Base-by-base conservation (phyloP, 2,888 invertebrate genomes). In the Linnaemya tessellans region DNA sequence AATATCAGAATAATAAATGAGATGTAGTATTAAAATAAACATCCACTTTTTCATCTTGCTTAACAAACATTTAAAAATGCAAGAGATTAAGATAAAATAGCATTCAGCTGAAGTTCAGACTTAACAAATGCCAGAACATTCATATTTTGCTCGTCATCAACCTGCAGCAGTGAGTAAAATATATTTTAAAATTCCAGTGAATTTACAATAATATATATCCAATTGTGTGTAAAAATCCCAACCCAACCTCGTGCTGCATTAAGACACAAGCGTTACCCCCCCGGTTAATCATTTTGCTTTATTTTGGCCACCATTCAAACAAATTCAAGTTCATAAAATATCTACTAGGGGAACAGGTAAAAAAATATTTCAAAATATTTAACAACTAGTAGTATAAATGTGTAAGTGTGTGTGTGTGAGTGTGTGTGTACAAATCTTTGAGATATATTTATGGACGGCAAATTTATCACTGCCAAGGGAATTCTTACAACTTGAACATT, bases 401-500 rank as follows among this genome's bases (percentile, higher is more conserved):
- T 41, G 18, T 35, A 38, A 10, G 62, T 64, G 22, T 60, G 67
- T 80, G 35, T 41, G 43, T 9, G 49, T 46, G 38, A 51, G 71
- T 79, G 46, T 41, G 51, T 8, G 49, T 58, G 51, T 38, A 65
- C 78, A 81, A 81, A 81, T 78, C 84, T 81, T 77, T 58, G 62
- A 74, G 78, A 67, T 68, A 78, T 81, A 84, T 84, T 84, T 84
- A 81, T 84, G 84, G 78, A 70, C 67, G 81, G 68, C 81, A 78
- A 84, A 81, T 84, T 84, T 84, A 84, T 84, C 81, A 84, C 84
- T 84, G 84, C 81, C 81, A 84, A 56, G 78, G 74, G 81, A 84
- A 81, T 84, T 81, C 77, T 74, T 78, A 20, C 78, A 74, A 68
- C 54, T 68, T 78, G 20, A 81, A 78, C 77, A 74, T 84, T 84